A percentile compares a stretch with the other conserved stretches of the same genome.
These are phyloP conservation scores for Sylvietta virens DNA, from an alignment of 2,113 vertebrate species.

Conservation along the genomic window DNA sequence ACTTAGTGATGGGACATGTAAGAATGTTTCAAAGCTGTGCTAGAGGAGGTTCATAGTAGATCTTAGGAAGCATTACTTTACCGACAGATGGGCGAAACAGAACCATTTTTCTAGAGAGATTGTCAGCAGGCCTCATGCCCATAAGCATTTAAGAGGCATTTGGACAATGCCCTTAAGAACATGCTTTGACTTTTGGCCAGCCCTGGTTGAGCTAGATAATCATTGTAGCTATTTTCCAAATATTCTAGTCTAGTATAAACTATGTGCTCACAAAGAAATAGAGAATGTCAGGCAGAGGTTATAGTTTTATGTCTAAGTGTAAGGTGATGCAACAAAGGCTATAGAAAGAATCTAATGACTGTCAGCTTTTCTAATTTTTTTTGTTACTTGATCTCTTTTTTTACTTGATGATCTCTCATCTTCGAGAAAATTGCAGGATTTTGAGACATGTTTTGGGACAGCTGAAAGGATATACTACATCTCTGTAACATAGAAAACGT, in stretches of 20 bases:
- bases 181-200: background rate
- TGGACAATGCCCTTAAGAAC: background rate
- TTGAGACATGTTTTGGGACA: background rate
- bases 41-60: background rate
- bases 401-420: background rate
- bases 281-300: background rate
- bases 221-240: background rate
- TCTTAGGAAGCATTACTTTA: background rate
- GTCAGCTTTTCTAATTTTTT: background rate
- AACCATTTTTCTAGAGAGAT: background rate
- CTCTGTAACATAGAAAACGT: background rate
- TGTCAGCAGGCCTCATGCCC: background rate
- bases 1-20: background rate
- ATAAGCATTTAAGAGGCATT: background rate
- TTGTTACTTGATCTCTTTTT: no score
- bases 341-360: background rate
- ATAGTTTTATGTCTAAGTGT: background rate
- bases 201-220: background rate
- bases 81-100: background rate
- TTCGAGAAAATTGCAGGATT: background rate
- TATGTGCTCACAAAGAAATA: background rate
- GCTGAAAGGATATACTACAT: background rate
- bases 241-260: background rate
- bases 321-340: background rate
- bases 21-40: background rate